phyloP scores from a whole-genome alignment of 23 tunicate genomes.

The Phallusia fumigata region DNA sequence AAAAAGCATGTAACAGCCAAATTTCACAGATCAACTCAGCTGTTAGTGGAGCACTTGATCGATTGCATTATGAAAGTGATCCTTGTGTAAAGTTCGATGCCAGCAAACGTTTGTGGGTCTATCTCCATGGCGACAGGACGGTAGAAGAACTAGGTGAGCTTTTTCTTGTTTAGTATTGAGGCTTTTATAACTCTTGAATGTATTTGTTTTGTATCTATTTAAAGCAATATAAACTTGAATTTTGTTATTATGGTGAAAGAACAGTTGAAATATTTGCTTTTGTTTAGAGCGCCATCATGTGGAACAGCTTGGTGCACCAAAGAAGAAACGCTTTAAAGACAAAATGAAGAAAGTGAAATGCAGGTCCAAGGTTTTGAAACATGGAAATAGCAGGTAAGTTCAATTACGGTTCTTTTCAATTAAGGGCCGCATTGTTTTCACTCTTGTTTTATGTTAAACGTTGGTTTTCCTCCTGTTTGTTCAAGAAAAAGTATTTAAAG shows the following conservation, averaged over 20 bases:
- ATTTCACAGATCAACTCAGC: slow-evolving; percentile 50
- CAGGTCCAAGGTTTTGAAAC: slow-evolving; percentile 6
- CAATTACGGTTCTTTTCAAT: too few species aligned
- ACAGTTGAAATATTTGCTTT: too few species aligned
- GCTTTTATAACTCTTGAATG: too few species aligned
- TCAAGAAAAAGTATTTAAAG: too few species aligned
- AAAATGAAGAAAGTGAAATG: background rate
- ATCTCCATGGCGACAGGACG: slow-evolving; percentile 46
- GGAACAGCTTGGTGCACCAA: slow-evolving; percentile 41
- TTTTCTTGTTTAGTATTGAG: background rate
- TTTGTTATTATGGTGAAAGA: too few species aligned
- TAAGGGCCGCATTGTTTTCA: too few species aligned
- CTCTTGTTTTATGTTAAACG: too few species aligned
- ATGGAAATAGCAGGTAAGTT: background rate
- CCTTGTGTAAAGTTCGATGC: slow-evolving; percentile 68
- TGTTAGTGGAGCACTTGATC: slow-evolving; percentile 65
- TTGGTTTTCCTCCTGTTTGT: too few species aligned
- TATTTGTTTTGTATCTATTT: too few species aligned
- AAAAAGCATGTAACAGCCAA: too few species aligned
- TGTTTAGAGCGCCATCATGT: slow-evolving; percentile 39
- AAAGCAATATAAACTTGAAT: too few species aligned
- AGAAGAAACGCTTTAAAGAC: slow-evolving; percentile 14
- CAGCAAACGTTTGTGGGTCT: slow-evolving; percentile 32
- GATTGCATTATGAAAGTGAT: slow-evolving; percentile 56
- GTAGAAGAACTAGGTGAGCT: slow-evolving; percentile 47